phyloP scores from a whole-genome alignment of 2,113 vertebrate genomes.

The Petrocephalus microphthalmus region DNA sequence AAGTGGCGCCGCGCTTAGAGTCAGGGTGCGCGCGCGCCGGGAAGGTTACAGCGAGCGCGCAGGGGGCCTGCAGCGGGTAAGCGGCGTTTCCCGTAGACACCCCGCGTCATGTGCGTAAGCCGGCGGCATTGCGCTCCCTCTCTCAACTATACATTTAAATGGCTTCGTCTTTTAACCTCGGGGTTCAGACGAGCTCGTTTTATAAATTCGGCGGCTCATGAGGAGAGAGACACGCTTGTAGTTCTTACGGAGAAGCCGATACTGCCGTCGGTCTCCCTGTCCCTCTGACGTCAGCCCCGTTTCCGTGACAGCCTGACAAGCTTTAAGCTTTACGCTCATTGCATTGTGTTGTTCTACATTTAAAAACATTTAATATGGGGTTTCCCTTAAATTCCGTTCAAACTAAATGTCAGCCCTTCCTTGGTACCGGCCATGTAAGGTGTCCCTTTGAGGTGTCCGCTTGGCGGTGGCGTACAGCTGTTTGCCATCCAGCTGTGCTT shows the following conservation, averaged over 20 bases:
- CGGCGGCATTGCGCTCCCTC: not conserved
- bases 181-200: not conserved
- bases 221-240: slow-evolving; percentile 37
- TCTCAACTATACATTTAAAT: not conserved
- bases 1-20: slow-evolving; percentile 48
- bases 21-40: slow-evolving; percentile 49
- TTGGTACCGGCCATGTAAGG: not conserved
- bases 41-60: slow-evolving; percentile 61
- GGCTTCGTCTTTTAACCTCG: not conserved
- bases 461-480: not conserved
- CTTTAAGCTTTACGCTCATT: no score
- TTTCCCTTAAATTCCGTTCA: not conserved
- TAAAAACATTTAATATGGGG: not conserved
- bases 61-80: slow-evolving; percentile 44
- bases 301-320: not conserved
- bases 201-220: not conserved
- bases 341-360: not conserved
- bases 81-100: slow-evolving; percentile 32
- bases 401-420: not conserved
- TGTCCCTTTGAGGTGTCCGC: not conserved
- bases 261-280: not conserved
- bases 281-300: not conserved
- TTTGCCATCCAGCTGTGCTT: not conserved
- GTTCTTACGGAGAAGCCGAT: not conserved
- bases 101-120: not conserved